Percentiles rank a stretch among this genome's conserved stretches.
Conservation (phyloP, 2,113 vertebrate genomes). For the Felis catus region DNA sequence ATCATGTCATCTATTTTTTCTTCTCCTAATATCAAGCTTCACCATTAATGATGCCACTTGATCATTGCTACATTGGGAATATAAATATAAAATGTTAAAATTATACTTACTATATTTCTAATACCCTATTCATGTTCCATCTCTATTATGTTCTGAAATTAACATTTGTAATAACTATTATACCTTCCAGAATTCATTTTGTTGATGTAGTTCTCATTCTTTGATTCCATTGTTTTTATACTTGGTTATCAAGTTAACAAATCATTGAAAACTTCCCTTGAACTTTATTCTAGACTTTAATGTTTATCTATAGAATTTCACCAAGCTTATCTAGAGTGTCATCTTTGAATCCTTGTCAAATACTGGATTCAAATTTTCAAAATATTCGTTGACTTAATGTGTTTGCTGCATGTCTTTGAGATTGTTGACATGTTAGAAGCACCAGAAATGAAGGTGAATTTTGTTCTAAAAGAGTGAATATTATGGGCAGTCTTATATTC, state of each 20-base stretch:
- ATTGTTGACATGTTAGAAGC: background rate
- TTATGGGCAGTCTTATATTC: background rate
- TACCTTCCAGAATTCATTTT: background rate
- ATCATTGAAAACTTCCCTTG: constrained; percentile 8
- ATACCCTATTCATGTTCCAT: constrained; percentile 54
- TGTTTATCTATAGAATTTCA: background rate
- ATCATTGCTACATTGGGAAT: constrained; percentile 64
- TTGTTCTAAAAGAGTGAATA: background rate
- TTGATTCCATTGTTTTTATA: constrained; percentile 21
- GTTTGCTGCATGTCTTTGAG: background rate
- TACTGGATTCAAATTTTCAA: background rate
- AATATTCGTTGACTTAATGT: background rate
- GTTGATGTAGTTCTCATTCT: background rate
- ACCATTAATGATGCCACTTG: constrained; percentile 75
- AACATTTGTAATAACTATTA: background rate
- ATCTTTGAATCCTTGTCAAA: background rate
- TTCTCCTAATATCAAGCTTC: constrained; percentile 55
- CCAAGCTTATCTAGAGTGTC: background rate
- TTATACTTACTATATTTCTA: background rate
- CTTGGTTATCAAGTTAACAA: background rate
- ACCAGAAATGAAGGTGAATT: background rate
- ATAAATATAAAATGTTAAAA: constrained; percentile 70
- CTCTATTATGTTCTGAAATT: constrained; percentile 31
- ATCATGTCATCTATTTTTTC: constrained; percentile 38
- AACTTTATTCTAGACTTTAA: background rate